phyloP scores from a whole-genome alignment of 2,113 vertebrate species.

The Ia io region DNA sequence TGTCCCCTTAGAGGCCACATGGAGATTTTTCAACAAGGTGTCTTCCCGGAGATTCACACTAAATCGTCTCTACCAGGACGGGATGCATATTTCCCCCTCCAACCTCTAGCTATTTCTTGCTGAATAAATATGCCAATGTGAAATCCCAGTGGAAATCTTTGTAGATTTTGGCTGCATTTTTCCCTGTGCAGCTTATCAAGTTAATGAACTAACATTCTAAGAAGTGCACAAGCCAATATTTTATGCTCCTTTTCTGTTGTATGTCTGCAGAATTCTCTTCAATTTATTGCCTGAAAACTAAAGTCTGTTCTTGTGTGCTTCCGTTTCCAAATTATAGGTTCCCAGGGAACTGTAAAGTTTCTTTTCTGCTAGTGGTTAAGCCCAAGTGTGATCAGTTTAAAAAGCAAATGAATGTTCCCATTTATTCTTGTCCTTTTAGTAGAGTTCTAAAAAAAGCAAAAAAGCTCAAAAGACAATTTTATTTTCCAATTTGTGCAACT shows the following conservation, averaged over 20 bases:
- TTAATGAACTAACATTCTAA: conserved; percentile 75
- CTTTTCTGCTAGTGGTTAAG: conserved; percentile 63
- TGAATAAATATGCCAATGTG: conserved; percentile 62
- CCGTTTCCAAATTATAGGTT: conserved; percentile 68
- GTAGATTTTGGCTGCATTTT: conserved; percentile 68
- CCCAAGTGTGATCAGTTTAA: conserved; percentile 63
- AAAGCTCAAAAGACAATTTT: conserved; percentile 40
- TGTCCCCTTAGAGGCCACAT: conserved; percentile 48
- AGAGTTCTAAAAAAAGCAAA: background rate
- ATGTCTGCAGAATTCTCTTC: conserved; percentile 70
- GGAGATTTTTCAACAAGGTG: conserved; percentile 67
- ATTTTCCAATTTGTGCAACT: conserved; percentile 38
- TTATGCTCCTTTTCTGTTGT: conserved; percentile 72
- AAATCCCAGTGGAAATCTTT: conserved; percentile 65
- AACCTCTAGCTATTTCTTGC: conserved; percentile 56
- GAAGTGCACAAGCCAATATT: conserved; percentile 73
- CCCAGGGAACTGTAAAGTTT: conserved; percentile 72
- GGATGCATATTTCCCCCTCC: conserved; percentile 54
- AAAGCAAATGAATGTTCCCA: conserved; percentile 68
- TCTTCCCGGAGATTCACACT: conserved; percentile 64
- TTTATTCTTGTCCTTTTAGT: conserved; percentile 59
- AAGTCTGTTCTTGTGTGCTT: conserved; percentile 63
- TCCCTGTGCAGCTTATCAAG: conserved; percentile 46
- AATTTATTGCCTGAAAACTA: conserved; percentile 76
- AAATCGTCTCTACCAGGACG: conserved; percentile 48